Base-by-base conservation (phyloP, 2,797 vertebrate genomes). In the Acanthurus lineatus region DNA sequence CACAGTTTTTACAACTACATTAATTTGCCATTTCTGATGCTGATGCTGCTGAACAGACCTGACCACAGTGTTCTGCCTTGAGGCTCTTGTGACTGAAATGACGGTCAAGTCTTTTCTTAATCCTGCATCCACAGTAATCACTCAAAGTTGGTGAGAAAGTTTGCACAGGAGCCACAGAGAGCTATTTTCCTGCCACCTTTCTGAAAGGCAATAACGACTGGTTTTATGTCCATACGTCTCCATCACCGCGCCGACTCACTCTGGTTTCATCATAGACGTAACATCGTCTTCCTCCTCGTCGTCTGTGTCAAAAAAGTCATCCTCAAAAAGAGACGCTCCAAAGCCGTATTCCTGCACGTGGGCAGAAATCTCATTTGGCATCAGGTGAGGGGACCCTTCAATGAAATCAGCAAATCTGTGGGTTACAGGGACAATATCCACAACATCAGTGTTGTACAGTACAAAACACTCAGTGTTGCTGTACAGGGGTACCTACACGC, bases 371-470 rank as follows among this genome's bases (percentile, higher is more conserved):
- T 99, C 98, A 1, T 92, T 94, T n/a, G 95, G 85, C 70, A 95
- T 95, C 83, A 99, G 79, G 28, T 99, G 98, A 28, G 90, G 95
- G 16, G 96, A 96, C 0, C 98, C 98, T 81, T 97, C 96, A 6
- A 99, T 90, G 52, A 99, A 99, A 73, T 98, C 97, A 35, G 98
- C 98, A 93, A 99, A 99, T 93, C 98, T 99, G 86, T 56, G 61
- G 32, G 80, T 57, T 19, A 67, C 2, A 54, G 32, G 0, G 35
- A 75, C 4, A 22, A 44, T 5, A 45, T 73, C 17, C 73, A 49
- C 3, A 63, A 32, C 16, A 42, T 7, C 42, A n/a, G 0, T 15
- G 7, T 10, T 40, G 19, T 1, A 9, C 22, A 42, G 9, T 19
- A 14, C 9, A 19, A 58, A 40, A 3, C 32, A 47, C 10, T 15